Base-by-base conservation (phyloP, 2,888 invertebrate genomes). In the Malthinus flaveolus region DNA sequence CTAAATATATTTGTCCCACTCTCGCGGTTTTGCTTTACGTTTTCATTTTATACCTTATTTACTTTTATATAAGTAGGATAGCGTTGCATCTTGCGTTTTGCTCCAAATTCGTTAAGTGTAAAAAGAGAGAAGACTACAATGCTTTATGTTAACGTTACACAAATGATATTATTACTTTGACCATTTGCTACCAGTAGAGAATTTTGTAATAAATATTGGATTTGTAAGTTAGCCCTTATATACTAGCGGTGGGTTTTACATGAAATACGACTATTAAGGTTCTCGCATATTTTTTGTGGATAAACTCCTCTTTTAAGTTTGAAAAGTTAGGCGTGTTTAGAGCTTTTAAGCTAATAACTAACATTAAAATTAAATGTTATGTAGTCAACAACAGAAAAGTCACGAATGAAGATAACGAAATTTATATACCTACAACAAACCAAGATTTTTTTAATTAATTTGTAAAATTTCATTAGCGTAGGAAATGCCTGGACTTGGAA, bases 171-270 rank as follows among this genome's bases (percentile, higher is more conserved):
- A 58, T 39, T 54, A 58, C 37, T 50, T 54, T 58, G 61, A 62
- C 62, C 62, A 56, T 62, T 62, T 58, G 54, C 55, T 57, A 32
- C 42, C 23, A 23, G 23, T 23, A 23, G 23, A 51, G 49, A 36
- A 62, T 59, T 62, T 58, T 55, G 58, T 52, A 62, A 62, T 62
- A 62, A 62, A 62, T 62, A 58, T 58, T 44, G 55, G 62, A 57
- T 58, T 54, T 48, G 48, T 52, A 51, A 23, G 50, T 36, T 46
- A 49, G 23, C 23, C 46, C 34, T 32, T 39, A 42, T 34, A 15
- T 42, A 15, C 39, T 12, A 47, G 23, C 47, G 15, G 54, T 37
- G 49, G 51, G 55, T 23, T 23, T 23, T 48, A 46, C 47, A 59
- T 62, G 58, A 62, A 62, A 55, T 59, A 62, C 49, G 49, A 53